Evolutionary conservation across 2,113 vertebrate species (phyloP), one percentile per base, ranked within the genome.

Genomic region (Corydoras maculifer): DNA sequence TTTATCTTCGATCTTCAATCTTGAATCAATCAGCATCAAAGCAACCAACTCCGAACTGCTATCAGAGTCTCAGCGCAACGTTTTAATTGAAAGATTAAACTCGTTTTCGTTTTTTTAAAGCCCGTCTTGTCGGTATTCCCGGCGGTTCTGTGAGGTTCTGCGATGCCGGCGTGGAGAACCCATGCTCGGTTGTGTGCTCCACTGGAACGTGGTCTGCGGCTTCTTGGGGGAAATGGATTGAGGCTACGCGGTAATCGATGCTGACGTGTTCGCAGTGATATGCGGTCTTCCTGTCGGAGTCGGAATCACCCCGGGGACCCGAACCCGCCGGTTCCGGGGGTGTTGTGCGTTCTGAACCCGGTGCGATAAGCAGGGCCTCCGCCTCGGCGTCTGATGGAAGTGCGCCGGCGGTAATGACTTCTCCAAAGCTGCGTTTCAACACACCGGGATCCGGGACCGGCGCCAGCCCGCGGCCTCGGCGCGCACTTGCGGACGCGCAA

Each of bases 401-500:
- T 73, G 76, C 71, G 58, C 74, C 69, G 81, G 70, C 81, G 82
- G 75, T 78, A 85, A 85, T 82, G 84, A 80, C 80, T 75, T 68
- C 68, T 84, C 73, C 70, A 75, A 67, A 73, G 59, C 72, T 75
- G 78, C 74, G 83, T 81, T 79, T 76, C 79, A 76, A 83, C 79
- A 78, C 70, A 79, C 67, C 77, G 79, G 85, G 84, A 78, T 80
- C 86, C 71, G 83, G 87, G 87, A 87, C 72, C 66, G 14, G 60
- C 50, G 87, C 90, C 90, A 90, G 84, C 72, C 78, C 49, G 88
- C 90, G 89, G 84, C 72, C 78, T 43, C 64, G 77, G 82, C 83
- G 79, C 59, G 75, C 82, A 82, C 79, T 69, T 77, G 85, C 83
- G 82, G 81, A 69, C 69, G 58, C 70, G 73, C 54, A 81, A 61